phyloP scores from a whole-genome alignment of 2,888 invertebrate species.

The Antheraea yamamai region DNA sequence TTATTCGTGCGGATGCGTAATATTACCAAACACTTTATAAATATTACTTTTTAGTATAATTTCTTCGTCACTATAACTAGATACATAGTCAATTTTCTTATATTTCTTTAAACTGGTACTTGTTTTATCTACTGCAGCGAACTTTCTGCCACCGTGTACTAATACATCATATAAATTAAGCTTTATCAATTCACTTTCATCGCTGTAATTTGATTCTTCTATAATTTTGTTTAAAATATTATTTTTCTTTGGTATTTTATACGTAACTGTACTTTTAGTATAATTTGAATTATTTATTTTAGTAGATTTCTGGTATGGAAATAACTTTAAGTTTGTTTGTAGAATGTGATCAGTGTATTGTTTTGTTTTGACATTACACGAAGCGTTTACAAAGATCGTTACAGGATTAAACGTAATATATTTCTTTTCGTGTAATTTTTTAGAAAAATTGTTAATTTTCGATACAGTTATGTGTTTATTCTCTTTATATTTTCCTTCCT shows the following conservation, averaged over 20 bases:
- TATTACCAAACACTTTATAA: conserved; percentile 36
- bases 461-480: neutral
- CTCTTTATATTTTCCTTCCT: neutral
- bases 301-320: neutral
- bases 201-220: conserved; percentile 11
- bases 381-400: neutral
- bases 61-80: conserved; percentile 38
- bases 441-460: neutral
- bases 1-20: neutral
- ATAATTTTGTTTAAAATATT: neutral
- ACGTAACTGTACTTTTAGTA: neutral
- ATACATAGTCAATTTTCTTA: conserved; percentile 21
- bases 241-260: neutral
- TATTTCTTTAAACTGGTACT: neutral
- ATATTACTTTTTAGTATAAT: conserved; percentile 37
- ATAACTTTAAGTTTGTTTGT: neutral
- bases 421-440: neutral
- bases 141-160: neutral
- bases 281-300: neutral
- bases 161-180: conserved; percentile 6
- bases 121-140: neutral
- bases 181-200: conserved; percentile 15
- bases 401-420: neutral
- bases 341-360: neutral
- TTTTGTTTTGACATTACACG: neutral